Percentiles rank a stretch among this genome's conserved stretches.
These are phyloP conservation scores for Myotis davidii DNA, from an alignment of 2,113 vertebrate species.

Conservation along the genomic window DNA sequence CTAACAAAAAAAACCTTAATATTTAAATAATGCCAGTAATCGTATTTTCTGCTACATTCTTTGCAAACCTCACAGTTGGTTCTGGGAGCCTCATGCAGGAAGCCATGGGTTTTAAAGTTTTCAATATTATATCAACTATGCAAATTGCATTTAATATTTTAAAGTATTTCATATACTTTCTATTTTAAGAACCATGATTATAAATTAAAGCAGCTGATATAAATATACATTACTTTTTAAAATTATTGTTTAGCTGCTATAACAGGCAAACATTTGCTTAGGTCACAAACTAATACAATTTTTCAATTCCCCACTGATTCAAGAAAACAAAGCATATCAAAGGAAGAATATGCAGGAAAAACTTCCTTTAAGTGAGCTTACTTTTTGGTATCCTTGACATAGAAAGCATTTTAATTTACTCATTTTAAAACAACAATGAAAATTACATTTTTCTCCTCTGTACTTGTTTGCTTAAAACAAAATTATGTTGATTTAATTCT, in stretches of 20 bases:
- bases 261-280: neutral
- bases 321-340: neutral
- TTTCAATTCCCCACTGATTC: conserved; percentile 21
- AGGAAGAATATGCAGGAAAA: neutral
- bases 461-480: conserved; percentile 42
- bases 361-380: conserved; percentile 16
- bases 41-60: conserved; percentile 22
- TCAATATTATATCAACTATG: neutral
- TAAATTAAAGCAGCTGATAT: neutral
- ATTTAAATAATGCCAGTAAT: conserved; percentile 6
- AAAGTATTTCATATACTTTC: neutral
- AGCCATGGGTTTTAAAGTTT: conserved; percentile 40
- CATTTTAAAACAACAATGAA: conserved; percentile 54
- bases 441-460: neutral
- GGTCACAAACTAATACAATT: neutral
- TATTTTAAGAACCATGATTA: neutral
- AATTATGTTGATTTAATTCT: conserved; percentile 57
- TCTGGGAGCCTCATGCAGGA: neutral
- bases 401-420: conserved; percentile 42
- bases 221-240: neutral
- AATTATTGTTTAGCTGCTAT: neutral
- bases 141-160: neutral
- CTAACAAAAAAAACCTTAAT: conserved; percentile 37
- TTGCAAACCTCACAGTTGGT: neutral
- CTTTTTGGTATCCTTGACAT: conserved; percentile 39